These are phyloP conservation scores for Hedya salicella DNA, from an alignment of 2,888 invertebrate species.

Conservation along the genomic window DNA sequence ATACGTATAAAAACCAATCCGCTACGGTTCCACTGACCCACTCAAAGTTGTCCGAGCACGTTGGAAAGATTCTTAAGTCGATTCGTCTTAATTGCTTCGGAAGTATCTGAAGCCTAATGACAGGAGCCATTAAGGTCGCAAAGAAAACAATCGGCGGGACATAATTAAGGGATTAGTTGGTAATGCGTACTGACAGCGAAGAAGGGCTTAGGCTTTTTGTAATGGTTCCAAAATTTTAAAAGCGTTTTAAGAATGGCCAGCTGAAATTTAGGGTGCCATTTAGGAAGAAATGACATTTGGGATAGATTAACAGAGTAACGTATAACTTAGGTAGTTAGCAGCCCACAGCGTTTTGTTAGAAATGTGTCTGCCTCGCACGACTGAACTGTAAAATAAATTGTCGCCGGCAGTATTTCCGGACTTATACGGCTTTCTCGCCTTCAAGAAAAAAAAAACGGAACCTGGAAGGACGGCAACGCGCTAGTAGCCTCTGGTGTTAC, in stretches of 20 bases:
- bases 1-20: not conserved
- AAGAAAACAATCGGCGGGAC: not conserved
- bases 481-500: no score
- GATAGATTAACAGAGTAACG: no score
- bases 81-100: slow-evolving; percentile 20
- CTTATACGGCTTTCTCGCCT: no score
- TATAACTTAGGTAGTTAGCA: no score
- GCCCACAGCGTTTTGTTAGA: no score
- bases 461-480: no score
- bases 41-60: not conserved
- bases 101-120: slow-evolving; percentile 17
- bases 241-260: not conserved
- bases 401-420: no score
- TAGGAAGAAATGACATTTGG: no score
- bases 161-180: slow-evolving; percentile 8
- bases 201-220: not conserved
- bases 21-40: not conserved
- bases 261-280: no score
- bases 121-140: slow-evolving; percentile 14
- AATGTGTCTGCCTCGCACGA: no score
- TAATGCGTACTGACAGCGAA: not conserved
- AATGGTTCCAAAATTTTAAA: not conserved
- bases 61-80: slow-evolving; percentile 10
- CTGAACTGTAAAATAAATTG: no score
- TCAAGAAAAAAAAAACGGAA: no score